Base-by-base conservation (phyloP, 1,140 invertebrate species). In the Zaprionus lachaisei region DNA sequence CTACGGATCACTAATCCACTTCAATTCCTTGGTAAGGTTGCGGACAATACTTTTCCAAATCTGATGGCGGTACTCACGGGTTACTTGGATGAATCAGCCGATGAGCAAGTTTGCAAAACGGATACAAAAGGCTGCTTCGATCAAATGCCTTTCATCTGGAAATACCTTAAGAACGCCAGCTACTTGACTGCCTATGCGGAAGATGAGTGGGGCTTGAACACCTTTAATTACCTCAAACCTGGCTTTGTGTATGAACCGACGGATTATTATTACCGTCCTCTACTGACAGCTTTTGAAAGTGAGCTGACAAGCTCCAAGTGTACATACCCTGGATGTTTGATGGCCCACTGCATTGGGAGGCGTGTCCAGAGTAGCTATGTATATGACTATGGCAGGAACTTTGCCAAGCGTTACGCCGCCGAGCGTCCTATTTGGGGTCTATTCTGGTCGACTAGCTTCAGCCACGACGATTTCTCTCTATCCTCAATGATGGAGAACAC, bases 1-100 rank as follows among this genome's bases (percentile, higher is more conserved):
- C 2, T 1, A 17, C 3, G 37, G 37, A 38, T 15, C 14, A 47
- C 41, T 17, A 47, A 47, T 17, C 5, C n/a, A 47, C 9, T 11
- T 17, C n/a, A n/a, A 47, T 20, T 22, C 5, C 5, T 26, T 67
- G 3, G 20, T 41, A 44, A 95, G 94, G 91, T 94, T 60, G 96
- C 94, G 0, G 96, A 97, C 72, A 97, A 97, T 69, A 97, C 96
- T 0, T 97, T 96, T 87, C 96, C 96, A 0, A 98, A 98, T 92
- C 80, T 98, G 17, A 95, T 97, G 94, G 95, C 97, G 0, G 92
- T 96, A 4, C 92, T 97, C 12, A 96, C 95, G 2, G 97, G 97
- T 1, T 94, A 94, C 57, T 95, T 87, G 87, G 81, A 92, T 34
- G 78, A 83, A 2, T 92, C 93, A 65, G 92, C 94, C 5, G 89